These are phyloP conservation scores for Gibbula magus DNA, from an alignment of 2,888 invertebrate genomes.

Conservation along the genomic window DNA sequence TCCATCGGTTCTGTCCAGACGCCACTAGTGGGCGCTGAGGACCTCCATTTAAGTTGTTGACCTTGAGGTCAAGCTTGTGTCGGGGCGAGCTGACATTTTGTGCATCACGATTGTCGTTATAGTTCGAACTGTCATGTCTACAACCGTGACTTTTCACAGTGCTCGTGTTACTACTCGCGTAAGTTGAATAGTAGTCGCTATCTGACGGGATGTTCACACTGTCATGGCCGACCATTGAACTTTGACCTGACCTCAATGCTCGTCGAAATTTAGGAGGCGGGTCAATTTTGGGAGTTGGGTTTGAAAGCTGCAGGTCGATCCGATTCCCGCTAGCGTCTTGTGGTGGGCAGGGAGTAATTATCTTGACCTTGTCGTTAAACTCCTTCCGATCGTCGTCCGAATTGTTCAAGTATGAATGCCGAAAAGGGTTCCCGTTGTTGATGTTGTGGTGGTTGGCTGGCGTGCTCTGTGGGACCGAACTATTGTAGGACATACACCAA, in stretches of 20 bases:
- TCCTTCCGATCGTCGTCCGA: slow-evolving; percentile 6
- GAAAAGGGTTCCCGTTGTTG: slow-evolving; percentile 31
- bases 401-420: slow-evolving; percentile 35
- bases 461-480: slow-evolving; percentile 46
- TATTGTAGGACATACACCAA: slow-evolving; percentile 49
- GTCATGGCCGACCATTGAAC: slow-evolving; percentile 43
- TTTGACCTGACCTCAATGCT: slow-evolving; percentile 44
- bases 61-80: slow-evolving; percentile 38
- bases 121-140: slow-evolving; percentile 20
- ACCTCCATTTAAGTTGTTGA: slow-evolving; percentile 40
- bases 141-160: slow-evolving; percentile 19
- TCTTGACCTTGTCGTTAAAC: slow-evolving; percentile 40
- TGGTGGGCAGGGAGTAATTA: slow-evolving; percentile 46
- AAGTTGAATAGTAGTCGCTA: slow-evolving; percentile 63
- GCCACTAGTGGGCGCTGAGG: slow-evolving; percentile 24
- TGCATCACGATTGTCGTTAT: slow-evolving; percentile 35
- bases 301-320: slow-evolving; percentile 48
- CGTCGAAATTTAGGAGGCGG: slow-evolving; percentile 65
- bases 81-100: slow-evolving; percentile 28
- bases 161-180: slow-evolving; percentile 52
- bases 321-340: slow-evolving; percentile 52
- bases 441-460: slow-evolving; percentile 23
- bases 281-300: slow-evolving; percentile 59
- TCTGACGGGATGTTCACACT: slow-evolving; percentile 51
- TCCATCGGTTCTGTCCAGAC: slow-evolving; percentile 39